Conservation (phyloP, 2,888 invertebrate genomes). For the Catocala fraxini region DNA sequence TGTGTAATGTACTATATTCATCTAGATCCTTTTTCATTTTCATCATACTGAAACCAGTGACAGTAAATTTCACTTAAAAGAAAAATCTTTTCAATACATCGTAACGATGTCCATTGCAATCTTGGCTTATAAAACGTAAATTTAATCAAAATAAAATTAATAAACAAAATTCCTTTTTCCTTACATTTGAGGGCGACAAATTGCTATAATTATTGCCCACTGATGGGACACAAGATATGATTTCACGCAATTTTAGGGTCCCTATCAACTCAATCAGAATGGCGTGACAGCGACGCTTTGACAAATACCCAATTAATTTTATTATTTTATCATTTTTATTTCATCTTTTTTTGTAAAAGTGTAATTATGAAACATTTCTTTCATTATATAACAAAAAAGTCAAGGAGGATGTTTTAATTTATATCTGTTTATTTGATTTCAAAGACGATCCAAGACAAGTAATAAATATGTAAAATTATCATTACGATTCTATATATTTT, state of each 20-base stretch:
- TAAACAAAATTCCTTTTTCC: slow-evolving; percentile 42
- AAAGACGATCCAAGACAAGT: no score
- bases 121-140: slow-evolving; percentile 10
- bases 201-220: slow-evolving; percentile 77
- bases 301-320: slow-evolving; percentile 74
- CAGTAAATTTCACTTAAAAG: no score
- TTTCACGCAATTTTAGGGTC: slow-evolving; percentile 69
- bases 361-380: slow-evolving; percentile 14
- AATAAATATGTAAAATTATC: no score
- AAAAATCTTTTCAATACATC: no score
- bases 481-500: no score
- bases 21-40: no score
- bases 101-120: neutral
- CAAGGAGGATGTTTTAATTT: no score
- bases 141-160: slow-evolving; percentile 43
- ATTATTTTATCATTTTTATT: slow-evolving; percentile 54
- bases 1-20: no score
- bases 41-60: no score
- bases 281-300: slow-evolving; percentile 68
- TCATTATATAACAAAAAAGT: neutral
- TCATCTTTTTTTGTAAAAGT: slow-evolving; percentile 33
- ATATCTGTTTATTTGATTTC: no score
- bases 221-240: slow-evolving; percentile 61
- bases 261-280: slow-evolving; percentile 67
- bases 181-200: slow-evolving; percentile 67